Evolutionary conservation across 2,797 vertebrate species (phyloP).

Genomic region (Chiroxiphia lanceolata): DNA sequence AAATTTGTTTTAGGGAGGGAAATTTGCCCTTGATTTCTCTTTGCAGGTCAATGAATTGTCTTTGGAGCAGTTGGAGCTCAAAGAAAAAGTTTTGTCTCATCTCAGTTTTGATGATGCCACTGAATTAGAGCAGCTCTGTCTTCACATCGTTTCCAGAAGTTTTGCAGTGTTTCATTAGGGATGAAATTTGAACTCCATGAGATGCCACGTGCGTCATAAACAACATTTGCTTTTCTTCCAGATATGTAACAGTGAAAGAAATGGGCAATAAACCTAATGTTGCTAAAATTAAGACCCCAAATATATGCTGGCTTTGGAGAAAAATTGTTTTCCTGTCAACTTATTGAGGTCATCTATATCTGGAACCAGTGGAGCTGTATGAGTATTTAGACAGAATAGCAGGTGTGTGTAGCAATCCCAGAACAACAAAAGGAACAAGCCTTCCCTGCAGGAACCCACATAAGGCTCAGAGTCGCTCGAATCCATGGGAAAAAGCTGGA

Average conservation of each 20-base stretch:
- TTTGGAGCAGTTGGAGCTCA: constrained; percentile 1
- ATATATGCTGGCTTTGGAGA: not conserved
- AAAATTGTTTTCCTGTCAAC: not conserved
- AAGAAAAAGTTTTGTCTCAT: constrained; percentile 51
- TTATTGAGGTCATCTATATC: constrained; percentile 31
- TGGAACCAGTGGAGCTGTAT: not conserved
- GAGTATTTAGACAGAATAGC: not conserved
- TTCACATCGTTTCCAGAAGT: not conserved
- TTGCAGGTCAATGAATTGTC: constrained; percentile 40
- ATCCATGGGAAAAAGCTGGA: not conserved
- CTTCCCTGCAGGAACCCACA: not conserved
- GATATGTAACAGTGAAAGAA: not conserved
- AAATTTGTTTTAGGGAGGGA: not conserved
- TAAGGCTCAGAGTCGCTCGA: not conserved
- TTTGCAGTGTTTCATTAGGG: not conserved
- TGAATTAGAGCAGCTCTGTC: not conserved
- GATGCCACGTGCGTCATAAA: not conserved
- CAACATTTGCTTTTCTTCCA: not conserved
- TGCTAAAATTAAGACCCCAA: constrained; percentile 25
- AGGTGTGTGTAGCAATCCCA: not conserved
- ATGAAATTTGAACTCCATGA: not conserved
- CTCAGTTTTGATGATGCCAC: constrained; percentile 25
- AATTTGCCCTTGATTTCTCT: not conserved
- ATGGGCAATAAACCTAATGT: not conserved
- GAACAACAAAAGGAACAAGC: not conserved